Conservation (phyloP, 2,113 vertebrate genomes). For the Engraulis encrasicolus region DNA sequence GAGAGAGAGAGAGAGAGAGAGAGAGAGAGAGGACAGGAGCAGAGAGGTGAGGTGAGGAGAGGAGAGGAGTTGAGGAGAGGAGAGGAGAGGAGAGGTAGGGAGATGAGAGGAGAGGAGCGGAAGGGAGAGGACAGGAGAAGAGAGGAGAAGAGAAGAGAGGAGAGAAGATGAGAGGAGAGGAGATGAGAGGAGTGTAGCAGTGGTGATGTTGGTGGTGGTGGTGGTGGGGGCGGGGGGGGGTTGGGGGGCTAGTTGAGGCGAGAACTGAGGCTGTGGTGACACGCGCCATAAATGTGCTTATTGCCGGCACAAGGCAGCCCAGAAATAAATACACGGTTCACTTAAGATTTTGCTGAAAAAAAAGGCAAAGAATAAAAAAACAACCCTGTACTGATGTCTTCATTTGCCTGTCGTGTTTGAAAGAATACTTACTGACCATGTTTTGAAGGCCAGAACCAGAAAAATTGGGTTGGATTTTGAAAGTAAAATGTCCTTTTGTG, state of each 20-base stretch:
- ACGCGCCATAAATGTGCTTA: background rate
- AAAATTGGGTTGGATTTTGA: no score
- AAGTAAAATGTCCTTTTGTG: no score
- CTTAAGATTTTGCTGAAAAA: background rate
- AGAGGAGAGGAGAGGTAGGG: conserved; percentile 17
- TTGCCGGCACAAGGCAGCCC: background rate
- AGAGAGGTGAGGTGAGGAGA: background rate
- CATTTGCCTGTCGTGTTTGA: background rate
- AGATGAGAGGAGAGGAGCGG: background rate
- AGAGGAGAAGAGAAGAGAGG: conserved; percentile 16
- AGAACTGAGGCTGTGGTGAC: background rate
- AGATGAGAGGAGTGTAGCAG: no score
- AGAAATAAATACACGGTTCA: background rate
- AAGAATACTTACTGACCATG: background rate
- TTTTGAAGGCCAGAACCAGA: no score
- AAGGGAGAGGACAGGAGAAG: background rate
- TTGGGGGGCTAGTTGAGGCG: background rate
- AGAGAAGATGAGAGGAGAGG: background rate
- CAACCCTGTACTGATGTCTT: background rate
- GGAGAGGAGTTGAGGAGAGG: background rate
- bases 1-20: no score
- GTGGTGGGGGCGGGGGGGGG: background rate
- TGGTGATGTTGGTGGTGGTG: background rate
- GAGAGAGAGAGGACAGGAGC: no score
- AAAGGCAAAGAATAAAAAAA: background rate